Evolutionary conservation across 2,888 invertebrate genomes (phyloP).

Genomic region (Ophonus ardosiacus): DNA sequence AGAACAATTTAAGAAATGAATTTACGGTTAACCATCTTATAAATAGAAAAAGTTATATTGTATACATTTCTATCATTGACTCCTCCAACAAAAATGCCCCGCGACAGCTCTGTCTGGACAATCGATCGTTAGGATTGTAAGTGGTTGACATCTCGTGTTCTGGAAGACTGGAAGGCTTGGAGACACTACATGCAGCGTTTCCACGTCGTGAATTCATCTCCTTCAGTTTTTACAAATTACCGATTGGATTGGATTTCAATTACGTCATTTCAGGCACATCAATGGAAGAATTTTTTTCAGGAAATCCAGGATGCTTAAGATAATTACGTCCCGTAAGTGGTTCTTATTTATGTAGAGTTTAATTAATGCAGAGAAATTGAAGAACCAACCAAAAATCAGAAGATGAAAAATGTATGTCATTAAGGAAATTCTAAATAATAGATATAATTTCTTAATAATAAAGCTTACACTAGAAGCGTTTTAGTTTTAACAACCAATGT

Average conservation of each 20-base stretch:
- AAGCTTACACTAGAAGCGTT: no score
- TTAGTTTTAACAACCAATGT: no score
- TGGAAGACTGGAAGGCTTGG: background rate
- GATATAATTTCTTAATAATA: no score
- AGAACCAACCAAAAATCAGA: background rate
- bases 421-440: no score
- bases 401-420: background rate
- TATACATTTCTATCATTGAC: background rate
- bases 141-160: background rate
- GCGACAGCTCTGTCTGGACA: background rate
- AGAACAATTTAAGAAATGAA: no score
- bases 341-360: background rate
- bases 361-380: background rate
- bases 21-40: no score
- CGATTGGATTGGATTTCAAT: constrained; percentile 58
- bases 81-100: background rate
- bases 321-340: background rate
- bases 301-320: background rate
- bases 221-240: constrained; percentile 54
- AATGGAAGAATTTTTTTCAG: background rate
- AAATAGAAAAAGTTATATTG: no score
- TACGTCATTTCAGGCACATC: background rate
- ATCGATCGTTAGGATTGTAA: background rate
- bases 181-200: background rate
- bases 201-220: constrained; percentile 45